Conservation (phyloP, 2,888 invertebrate genomes). For the Diplazon laetatorius region DNA sequence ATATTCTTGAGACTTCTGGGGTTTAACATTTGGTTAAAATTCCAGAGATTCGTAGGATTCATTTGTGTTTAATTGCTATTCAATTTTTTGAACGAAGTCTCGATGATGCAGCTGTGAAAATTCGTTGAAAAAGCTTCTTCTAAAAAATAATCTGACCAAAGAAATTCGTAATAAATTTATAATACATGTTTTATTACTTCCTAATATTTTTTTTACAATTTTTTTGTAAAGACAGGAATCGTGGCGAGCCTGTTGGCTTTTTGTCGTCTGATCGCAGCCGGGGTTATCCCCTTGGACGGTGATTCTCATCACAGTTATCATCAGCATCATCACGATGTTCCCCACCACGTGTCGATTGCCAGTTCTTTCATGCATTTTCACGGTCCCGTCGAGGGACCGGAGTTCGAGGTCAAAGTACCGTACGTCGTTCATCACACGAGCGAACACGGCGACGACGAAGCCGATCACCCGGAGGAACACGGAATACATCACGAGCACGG, state of each 20-base stretch:
- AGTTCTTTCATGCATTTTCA: slow-evolving; percentile 80
- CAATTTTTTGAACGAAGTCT: too few relatives aligned
- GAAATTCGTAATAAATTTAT: too few relatives aligned
- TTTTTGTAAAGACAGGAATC: slow-evolving; percentile 30
- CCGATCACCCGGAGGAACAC: slow-evolving; percentile 68
- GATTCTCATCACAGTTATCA: slow-evolving; percentile 35
- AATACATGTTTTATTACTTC: not conserved
- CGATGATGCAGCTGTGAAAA: too few relatives aligned
- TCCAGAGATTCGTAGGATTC: too few relatives aligned
- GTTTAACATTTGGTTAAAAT: too few relatives aligned
- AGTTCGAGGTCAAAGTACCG: slow-evolving; percentile 79
- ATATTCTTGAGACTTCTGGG: too few relatives aligned
- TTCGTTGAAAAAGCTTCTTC: too few relatives aligned
- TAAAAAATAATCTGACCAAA: too few relatives aligned
- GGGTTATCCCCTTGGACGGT: slow-evolving; percentile 52
- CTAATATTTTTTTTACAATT: not conserved
- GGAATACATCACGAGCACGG: slow-evolving; percentile 65
- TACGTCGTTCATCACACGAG: slow-evolving; percentile 71
- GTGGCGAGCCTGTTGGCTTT: slow-evolving; percentile 47
- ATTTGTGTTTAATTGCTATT: too few relatives aligned
- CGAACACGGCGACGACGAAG: slow-evolving; percentile 55
- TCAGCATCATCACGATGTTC: slow-evolving; percentile 62
- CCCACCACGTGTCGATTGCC: slow-evolving; percentile 73
- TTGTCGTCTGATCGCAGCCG: slow-evolving; percentile 34
- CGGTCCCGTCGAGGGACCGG: slow-evolving; percentile 80